These are phyloP conservation scores for Pomacea maculata DNA, from an alignment of 1,140 invertebrate species.

Conservation along the genomic window DNA sequence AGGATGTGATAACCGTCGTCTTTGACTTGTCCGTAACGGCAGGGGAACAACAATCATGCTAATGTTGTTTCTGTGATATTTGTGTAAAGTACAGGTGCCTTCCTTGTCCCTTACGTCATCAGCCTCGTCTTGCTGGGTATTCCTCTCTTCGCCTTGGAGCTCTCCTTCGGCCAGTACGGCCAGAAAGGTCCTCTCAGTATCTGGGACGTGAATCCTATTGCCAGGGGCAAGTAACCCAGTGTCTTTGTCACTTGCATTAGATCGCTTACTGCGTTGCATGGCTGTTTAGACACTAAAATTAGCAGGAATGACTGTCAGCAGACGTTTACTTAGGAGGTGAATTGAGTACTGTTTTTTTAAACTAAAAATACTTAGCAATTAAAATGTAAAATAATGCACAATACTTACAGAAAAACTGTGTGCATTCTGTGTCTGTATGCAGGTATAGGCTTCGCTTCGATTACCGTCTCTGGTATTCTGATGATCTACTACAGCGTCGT, in stretches of 20 bases:
- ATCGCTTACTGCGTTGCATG: neutral
- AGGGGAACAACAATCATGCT: neutral
- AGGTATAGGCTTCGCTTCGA: conserved; percentile 82
- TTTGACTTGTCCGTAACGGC: neutral
- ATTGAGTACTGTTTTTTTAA: neutral
- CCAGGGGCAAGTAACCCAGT: conserved; percentile 33
- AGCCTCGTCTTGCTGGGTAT: conserved; percentile 69
- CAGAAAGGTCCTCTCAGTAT: conserved; percentile 42
- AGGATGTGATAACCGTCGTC: neutral
- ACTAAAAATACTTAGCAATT: neutral
- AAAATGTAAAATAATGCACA: neutral
- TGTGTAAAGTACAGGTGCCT: conserved; percentile 63
- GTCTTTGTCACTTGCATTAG: neutral
- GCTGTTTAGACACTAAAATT: neutral
- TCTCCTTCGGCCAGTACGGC: conserved; percentile 64
- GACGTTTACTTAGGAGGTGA: neutral
- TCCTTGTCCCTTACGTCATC: conserved; percentile 69
- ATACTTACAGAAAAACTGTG: neutral
- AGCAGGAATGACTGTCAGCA: neutral
- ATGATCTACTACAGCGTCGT: conserved; percentile 67
- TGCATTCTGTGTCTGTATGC: neutral
- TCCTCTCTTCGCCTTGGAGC: conserved; percentile 66
- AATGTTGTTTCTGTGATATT: neutral
- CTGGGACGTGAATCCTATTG: conserved; percentile 41
- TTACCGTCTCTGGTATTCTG: conserved; percentile 65